Percentiles rank a stretch among this genome's conserved stretches.
Evolutionary conservation across 2,888 invertebrate species (phyloP).

Genomic region (Nemurella pictetii): DNA sequence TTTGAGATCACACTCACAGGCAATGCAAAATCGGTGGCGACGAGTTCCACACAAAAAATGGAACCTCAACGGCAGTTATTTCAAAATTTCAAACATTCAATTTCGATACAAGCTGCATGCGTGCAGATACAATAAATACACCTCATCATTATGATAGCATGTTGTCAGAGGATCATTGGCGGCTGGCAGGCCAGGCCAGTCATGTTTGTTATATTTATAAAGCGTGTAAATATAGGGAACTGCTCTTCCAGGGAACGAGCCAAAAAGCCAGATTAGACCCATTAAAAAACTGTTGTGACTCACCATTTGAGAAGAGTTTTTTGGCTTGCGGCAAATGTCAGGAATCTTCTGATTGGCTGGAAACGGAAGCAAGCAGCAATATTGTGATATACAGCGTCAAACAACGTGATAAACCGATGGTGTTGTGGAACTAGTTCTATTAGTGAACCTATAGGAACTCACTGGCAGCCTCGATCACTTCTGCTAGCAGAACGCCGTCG

Average conservation of each 20-base stretch:
- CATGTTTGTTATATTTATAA: background rate
- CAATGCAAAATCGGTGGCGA: no score
- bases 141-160: background rate
- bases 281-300: constrained; percentile 52
- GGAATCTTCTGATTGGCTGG: constrained; percentile 77
- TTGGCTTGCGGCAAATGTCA: constrained; percentile 80
- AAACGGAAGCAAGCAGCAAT: constrained; percentile 49
- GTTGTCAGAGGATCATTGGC: background rate
- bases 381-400: background rate
- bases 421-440: background rate
- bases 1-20: no score
- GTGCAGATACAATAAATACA: background rate
- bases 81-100: background rate
- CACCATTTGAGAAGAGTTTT: constrained; percentile 91
- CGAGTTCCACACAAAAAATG: background rate
- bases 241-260: background rate
- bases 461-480: constrained; percentile 95
- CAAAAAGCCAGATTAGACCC: background rate
- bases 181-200: background rate
- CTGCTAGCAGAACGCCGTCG: constrained; percentile 89
- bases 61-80: background rate
- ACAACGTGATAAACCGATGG: background rate
- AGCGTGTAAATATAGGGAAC: background rate
- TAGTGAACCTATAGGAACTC: constrained; percentile 60
- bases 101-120: background rate